Evolutionary conservation across 2,113 vertebrate species (phyloP).

Genomic region (Eptesicus fuscus): DNA sequence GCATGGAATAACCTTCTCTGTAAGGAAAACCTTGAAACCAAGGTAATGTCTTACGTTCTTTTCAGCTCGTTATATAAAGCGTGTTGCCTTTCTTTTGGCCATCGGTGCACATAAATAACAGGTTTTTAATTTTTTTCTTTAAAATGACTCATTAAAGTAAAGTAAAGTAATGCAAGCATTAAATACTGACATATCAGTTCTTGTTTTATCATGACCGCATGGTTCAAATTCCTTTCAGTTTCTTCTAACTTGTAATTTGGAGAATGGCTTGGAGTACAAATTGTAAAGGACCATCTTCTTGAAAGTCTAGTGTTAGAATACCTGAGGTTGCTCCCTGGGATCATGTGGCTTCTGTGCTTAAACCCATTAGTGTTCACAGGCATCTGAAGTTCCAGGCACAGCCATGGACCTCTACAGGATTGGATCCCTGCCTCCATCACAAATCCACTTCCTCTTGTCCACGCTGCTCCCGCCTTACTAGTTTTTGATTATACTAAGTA

Average conservation of each 20-base stretch:
- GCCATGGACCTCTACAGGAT: not conserved
- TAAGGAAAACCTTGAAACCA: not conserved
- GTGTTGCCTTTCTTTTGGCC: not conserved
- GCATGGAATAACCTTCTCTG: conserved; percentile 6
- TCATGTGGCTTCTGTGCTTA: not conserved
- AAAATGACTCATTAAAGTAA: not conserved
- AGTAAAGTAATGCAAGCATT: not conserved
- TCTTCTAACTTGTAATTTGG: not conserved
- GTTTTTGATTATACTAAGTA: not conserved
- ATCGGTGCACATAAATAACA: not conserved
- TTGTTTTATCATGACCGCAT: not conserved
- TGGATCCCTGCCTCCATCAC: not conserved
- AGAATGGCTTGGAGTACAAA: not conserved
- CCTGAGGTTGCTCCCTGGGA: not conserved
- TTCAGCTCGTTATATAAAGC: not conserved
- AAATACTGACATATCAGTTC: not conserved
- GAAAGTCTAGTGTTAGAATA: not conserved
- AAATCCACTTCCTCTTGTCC: not conserved
- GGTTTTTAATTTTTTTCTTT: not conserved
- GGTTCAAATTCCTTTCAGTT: not conserved
- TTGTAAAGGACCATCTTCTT: not conserved
- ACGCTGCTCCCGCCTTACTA: not conserved
- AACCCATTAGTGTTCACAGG: not conserved
- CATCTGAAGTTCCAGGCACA: not conserved
- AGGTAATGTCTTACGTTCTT: not conserved